Evolutionary conservation across 2,888 invertebrate genomes (phyloP), one percentile per base, ranked within the genome.

Genomic region (Brachypterus glaber): DNA sequence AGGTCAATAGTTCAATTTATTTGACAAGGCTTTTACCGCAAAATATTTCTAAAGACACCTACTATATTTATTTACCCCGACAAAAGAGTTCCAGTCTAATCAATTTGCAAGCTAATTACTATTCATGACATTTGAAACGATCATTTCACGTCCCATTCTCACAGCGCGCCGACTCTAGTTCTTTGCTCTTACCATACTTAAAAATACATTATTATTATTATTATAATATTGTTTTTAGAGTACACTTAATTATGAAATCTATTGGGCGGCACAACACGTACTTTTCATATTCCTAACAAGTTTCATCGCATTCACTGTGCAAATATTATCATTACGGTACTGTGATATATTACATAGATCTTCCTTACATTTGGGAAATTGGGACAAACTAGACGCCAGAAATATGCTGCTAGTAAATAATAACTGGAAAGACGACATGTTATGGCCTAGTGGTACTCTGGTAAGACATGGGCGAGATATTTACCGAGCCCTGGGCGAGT

Each of bases 271-370:
- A 0, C 87, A 89, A 59, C 90, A 95, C 59, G 77, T 85, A 8
- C 71, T 82, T 16, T 78, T 92, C 50, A 82, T 89, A 31, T 91
- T 89, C 76, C 67, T 89, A 42, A 85, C 88, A 25, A 79, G 87
- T 47, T 84, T 89, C 59, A 82, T 82, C 2, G 79, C 91, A 55
- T 79, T 85, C 55, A 73, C 79, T 2, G 72, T 77, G 3, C 85
- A 87, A 44, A 66, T 78, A 43, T 66, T 79, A 38, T 68, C 74
- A 1, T 44, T 76, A 1, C 64, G 73, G 45, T 88, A 89, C 60
- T 83, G 89, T 57, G 95, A 97, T 69, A 79, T 86, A 21, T 70
- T 95, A 43, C 96, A 97, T 63, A 75, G 89, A 53, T 83, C 91
- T 40, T 84, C 93, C 1, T 66, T 87, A 32, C 96, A 97, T 66